Evolutionary conservation across 1,140 invertebrate species (phyloP).

Genomic region (Chrysopa pallens): DNA sequence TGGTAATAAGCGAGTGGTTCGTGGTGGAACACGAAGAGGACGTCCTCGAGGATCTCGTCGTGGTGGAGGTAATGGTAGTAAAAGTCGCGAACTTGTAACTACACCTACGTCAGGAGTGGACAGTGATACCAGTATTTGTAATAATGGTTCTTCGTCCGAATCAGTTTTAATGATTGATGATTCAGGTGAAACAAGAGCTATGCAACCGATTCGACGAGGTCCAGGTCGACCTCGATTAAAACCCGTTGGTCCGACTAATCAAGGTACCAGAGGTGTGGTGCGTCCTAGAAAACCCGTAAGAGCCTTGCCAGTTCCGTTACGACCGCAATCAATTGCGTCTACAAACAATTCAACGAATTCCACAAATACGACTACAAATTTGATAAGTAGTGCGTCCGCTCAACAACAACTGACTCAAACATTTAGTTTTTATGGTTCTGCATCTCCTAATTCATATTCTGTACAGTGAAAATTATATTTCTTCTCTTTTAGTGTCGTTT

Average conservation of each 20-base stretch:
- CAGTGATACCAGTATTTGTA: conserved; percentile 5
- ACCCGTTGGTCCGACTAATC: conserved; percentile 39
- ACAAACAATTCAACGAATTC: conserved; percentile 4
- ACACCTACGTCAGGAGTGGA: conserved; percentile 12
- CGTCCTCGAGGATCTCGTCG: conserved; percentile 46
- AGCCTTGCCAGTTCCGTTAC: conserved; percentile 23
- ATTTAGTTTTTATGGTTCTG: too few species aligned
- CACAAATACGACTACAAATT: conserved; percentile 6
- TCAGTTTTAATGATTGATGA: background rate
- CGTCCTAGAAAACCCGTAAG: conserved; percentile 28
- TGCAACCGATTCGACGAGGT: conserved; percentile 29
- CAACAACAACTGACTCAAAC: too few species aligned
- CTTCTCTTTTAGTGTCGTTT: too few species aligned
- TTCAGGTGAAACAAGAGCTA: background rate
- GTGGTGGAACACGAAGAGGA: conserved; percentile 43
- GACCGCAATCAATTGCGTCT: conserved; percentile 9
- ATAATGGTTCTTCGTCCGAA: too few species aligned
- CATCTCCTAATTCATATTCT: too few species aligned
- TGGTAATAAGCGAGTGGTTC: conserved; percentile 29
- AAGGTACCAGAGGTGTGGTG: conserved; percentile 30
- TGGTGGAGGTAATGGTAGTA: conserved; percentile 12
- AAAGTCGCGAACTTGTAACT: conserved; percentile 15
- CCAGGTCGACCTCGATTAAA: conserved; percentile 57
- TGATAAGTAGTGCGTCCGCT: conserved; percentile 6
- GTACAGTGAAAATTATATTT: too few species aligned